phyloP scores from a whole-genome alignment of 2,113 vertebrate species.

The Hippolais icterina region DNA sequence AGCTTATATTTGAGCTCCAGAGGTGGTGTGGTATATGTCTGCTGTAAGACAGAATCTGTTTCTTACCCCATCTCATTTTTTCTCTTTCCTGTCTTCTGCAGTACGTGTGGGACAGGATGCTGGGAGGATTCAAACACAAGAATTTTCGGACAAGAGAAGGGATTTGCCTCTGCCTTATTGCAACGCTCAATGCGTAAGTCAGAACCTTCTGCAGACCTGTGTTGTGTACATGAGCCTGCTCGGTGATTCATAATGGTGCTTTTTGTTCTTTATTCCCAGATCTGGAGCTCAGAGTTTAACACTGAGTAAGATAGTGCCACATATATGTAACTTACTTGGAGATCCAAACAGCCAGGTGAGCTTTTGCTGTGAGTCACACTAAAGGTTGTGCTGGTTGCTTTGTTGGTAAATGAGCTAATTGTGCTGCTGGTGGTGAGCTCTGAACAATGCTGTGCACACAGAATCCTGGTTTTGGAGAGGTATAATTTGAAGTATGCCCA shows the following conservation, averaged over 20 bases:
- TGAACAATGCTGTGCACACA: not conserved
- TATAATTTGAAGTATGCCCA: not conserved
- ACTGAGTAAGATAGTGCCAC: constrained; percentile 97
- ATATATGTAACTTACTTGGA: constrained; percentile 97
- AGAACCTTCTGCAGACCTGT: not conserved
- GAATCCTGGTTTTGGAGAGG: not conserved
- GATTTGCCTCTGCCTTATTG: constrained; percentile 95
- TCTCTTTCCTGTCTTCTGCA: constrained; percentile 57
- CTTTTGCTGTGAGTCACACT: not conserved
- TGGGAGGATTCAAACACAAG: constrained; percentile 98
- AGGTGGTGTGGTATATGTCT: not conserved
- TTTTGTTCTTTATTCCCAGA: constrained; percentile 74
- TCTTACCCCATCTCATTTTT: not conserved
- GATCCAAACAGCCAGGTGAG: constrained; percentile 97
- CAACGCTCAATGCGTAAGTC: constrained; percentile 92
- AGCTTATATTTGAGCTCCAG: not conserved
- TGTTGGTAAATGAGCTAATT: not conserved
- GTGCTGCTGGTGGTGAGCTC: not conserved
- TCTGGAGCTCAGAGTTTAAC: constrained; percentile 96
- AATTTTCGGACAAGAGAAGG: constrained; percentile 97
- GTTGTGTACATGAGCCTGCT: not conserved
- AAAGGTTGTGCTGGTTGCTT: not conserved
- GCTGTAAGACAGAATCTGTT: not conserved
- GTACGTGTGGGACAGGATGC: constrained; percentile 97
- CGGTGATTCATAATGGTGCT: not conserved